A percentile compares a stretch with the other conserved stretches of the same genome.
phyloP scores from a whole-genome alignment of 2,888 invertebrate genomes.

The Candidula unifasciata region DNA sequence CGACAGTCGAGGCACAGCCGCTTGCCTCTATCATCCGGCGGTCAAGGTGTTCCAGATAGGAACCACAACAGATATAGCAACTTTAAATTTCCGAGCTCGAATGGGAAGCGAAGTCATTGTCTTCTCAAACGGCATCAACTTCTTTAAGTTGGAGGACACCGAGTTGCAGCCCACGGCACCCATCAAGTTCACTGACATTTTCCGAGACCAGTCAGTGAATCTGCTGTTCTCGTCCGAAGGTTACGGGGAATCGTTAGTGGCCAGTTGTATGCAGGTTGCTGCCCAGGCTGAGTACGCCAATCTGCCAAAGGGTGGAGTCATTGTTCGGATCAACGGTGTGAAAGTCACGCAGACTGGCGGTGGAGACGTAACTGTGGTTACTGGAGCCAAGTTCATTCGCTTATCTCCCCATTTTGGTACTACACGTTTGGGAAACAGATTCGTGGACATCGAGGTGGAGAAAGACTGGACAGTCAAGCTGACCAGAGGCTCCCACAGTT shows the following conservation, averaged over 20 bases:
- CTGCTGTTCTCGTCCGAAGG: constrained; percentile 74
- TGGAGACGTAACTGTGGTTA: constrained; percentile 76
- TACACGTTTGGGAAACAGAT: constrained; percentile 74
- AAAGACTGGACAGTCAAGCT: constrained; percentile 71
- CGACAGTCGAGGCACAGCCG: constrained; percentile 73
- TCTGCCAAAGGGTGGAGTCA: constrained; percentile 70
- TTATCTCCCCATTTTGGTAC: constrained; percentile 73
- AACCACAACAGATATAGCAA: constrained; percentile 75
- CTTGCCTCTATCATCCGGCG: constrained; percentile 76
- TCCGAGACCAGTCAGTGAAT: constrained; percentile 74
- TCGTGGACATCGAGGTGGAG: constrained; percentile 77
- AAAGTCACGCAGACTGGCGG: constrained; percentile 74
- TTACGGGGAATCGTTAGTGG: constrained; percentile 73
- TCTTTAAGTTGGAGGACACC: constrained; percentile 69
- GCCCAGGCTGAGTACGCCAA: constrained; percentile 74
- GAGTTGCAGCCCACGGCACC: constrained; percentile 62
- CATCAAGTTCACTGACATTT: constrained; percentile 71
- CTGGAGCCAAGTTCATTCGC: constrained; percentile 76
- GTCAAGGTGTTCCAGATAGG: constrained; percentile 77
- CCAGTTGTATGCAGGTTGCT: constrained; percentile 72
- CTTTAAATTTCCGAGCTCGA: constrained; percentile 68
- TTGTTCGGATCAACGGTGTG: constrained; percentile 76
- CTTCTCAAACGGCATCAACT: constrained; percentile 68
- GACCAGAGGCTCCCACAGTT: constrained; percentile 66
- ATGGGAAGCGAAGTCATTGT: constrained; percentile 67